phyloP scores from a whole-genome alignment of 2,113 vertebrate species.

The Arvicanthis niloticus region DNA sequence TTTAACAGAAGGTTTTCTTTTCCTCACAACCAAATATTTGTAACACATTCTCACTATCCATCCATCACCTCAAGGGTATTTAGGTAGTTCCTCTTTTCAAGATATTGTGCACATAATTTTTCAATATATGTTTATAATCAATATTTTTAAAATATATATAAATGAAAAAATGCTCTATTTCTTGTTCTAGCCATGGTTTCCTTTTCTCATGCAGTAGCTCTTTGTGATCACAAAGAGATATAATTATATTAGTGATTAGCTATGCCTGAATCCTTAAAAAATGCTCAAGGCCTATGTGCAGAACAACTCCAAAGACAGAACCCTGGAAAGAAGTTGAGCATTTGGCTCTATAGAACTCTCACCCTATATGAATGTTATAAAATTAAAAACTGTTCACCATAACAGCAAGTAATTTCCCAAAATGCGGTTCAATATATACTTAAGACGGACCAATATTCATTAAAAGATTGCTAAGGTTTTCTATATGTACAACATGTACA shows the following conservation, averaged over 20 bases:
- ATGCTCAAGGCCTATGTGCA: not conserved
- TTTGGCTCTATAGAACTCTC: not conserved
- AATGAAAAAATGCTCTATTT: not conserved
- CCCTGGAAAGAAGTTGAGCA: not conserved
- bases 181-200: not conserved
- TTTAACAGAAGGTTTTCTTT: not conserved
- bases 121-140: not conserved
- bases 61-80: not conserved
- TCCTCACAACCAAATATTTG: not conserved
- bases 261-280: not conserved
- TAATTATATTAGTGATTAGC: not conserved
- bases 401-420: slow-evolving; percentile 2
- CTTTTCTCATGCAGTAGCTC: not conserved
- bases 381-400: not conserved
- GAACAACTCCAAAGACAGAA: slow-evolving; percentile 20
- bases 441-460: not conserved
- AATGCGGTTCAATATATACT: not conserved
- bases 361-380: not conserved
- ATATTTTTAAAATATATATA: not conserved
- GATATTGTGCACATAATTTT: not conserved
- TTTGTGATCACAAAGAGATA: not conserved
- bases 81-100: not conserved
- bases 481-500: not conserved
- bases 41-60: not conserved
- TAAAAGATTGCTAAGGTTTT: not conserved